Evolutionary conservation across 2,888 invertebrate genomes (phyloP), one percentile per base, ranked within the genome.

Genomic region (Diarsia mendica): DNA sequence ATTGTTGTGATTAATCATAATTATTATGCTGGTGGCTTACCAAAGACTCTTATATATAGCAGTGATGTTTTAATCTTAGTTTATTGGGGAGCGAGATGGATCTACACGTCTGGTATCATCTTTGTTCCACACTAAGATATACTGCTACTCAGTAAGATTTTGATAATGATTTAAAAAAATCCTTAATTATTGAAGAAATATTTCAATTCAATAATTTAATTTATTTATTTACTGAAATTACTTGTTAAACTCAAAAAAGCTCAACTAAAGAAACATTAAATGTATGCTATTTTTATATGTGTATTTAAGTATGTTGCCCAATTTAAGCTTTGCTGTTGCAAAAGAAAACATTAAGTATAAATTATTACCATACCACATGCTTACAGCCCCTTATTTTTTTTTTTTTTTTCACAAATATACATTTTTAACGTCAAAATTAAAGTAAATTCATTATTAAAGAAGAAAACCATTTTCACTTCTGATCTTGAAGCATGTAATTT

Each of bases 221-320:
- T n/a, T n/a, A n/a, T n/a, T n/a, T n/a, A n/a, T n/a, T n/a, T n/a
- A n/a, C n/a, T n/a, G n/a, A n/a, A n/a, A n/a, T n/a, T 61, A 10
- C 3, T 49, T 46, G 28, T 20, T 18, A 20, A 67, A 0, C 20
- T n/a, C 39, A 1, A 4, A 39, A 51, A 28, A 48, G 1, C 18
- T 11, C 28, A 23, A 33, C 5, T 28, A 28, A 9, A 13, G 1
- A 23, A 13, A 2, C 4, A 20, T n/a, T 23, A 13, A 53, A n/a
- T 28, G 20, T 70, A 44, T 72, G 55, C 23, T 13, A 33, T 28
- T 79, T 15, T 58, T 20, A 8, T 39, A 39, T 39, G 39, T 51
- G 20, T 78, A 70, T 65, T 53, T 79, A 64, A 67, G 1, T 79
- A 66, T 66, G 4, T 75, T n/a, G n/a, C 13, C n/a, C n/a, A 49